Evolutionary conservation across 2,113 vertebrate genomes (phyloP), one percentile per base, ranked within the genome.

Genomic region (Mastomys coucha): DNA sequence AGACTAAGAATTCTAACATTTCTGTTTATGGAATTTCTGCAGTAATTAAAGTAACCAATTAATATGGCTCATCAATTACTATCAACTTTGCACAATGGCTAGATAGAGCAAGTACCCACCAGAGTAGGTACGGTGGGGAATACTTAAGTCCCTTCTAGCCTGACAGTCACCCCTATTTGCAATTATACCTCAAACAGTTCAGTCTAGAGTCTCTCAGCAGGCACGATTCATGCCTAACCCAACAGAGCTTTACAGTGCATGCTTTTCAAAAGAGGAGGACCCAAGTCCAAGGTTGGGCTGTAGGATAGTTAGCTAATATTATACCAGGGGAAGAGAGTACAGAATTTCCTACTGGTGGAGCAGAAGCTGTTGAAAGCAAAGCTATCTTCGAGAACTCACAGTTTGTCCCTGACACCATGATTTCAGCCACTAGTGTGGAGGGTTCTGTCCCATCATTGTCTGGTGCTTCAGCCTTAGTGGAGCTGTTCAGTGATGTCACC

Each of bases 371-470:
- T 24, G n/a, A 49, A 42, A 33, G 7, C 85, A 72, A n/a, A 91
- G 20, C 1, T 33, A 0, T 53, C 20, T 5, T 11, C 51, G 26
- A 89, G 24, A 94, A 91, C 65, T 10, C 24, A 20, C 70, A 28
- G 49, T 89, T 90, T 97, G 24, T 99, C 99, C 99, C 99, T 99
- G 99, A 99, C 77, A 99, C 97, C 99, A 99, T 99, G 94, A 99
- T 99, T 96, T 99, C 99, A 8, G 99, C 98, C 94, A 98, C 98
- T 39, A 99, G 94, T 26, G 20, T 94, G 8, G 4, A 97, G 1
- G 8, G 89, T 26, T 91, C 81, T n/a, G 31, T 45, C 1, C 2
- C 69, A 0, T 70, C 65, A 51, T 96, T 95, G 73, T 96, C 94
- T 17, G 82, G 80, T 16, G 12, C 88, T 73, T 17, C 19, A 4